A percentile compares a stretch with the other conserved stretches of the same genome.
phyloP scores from a whole-genome alignment of 1,140 invertebrate genomes.

The Camponotus floridanus region DNA sequence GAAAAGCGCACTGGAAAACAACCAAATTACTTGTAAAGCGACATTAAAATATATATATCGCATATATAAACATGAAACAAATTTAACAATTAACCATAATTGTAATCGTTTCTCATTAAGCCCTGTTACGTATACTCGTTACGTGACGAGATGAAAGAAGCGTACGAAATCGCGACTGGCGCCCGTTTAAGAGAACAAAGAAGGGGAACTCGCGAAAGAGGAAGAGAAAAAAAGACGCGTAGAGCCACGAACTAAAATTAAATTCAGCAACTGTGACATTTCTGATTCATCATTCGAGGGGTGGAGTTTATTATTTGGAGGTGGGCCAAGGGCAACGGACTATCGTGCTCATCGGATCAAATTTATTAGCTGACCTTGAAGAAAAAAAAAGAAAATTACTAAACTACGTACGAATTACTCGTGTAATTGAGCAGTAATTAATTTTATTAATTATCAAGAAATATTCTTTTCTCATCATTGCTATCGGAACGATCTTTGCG shows the following conservation, averaged over 20 bases:
- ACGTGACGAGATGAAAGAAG: constrained; percentile 20
- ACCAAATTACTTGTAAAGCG: neutral
- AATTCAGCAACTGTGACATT: constrained; percentile 71
- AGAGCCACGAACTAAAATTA: constrained; percentile 71
- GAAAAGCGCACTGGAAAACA: neutral
- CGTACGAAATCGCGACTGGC: neutral
- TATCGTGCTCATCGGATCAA: constrained; percentile 40
- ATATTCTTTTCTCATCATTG: neutral
- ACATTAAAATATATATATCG: neutral
- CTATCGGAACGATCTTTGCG: constrained; percentile 15
- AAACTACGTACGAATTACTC: neutral
- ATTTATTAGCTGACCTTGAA: constrained; percentile 56
- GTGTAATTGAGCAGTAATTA: constrained; percentile 18
- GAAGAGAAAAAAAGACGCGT: neutral
- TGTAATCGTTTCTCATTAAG: constrained; percentile 24
- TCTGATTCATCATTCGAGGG: constrained; percentile 72
- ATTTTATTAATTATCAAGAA: neutral
- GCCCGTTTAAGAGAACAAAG: neutral
- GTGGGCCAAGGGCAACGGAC: constrained; percentile 77
- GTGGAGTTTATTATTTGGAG: constrained; percentile 74
- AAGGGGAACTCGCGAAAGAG: neutral
- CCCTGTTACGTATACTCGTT: constrained; percentile 59
- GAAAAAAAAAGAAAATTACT: neutral
- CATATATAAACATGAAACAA: constrained; percentile 3
- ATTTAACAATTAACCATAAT: constrained; percentile 12